These are phyloP conservation scores for Enteromius afrohamiltoni DNA, from an alignment of 2,797 vertebrate species.

Conservation along the genomic window DNA sequence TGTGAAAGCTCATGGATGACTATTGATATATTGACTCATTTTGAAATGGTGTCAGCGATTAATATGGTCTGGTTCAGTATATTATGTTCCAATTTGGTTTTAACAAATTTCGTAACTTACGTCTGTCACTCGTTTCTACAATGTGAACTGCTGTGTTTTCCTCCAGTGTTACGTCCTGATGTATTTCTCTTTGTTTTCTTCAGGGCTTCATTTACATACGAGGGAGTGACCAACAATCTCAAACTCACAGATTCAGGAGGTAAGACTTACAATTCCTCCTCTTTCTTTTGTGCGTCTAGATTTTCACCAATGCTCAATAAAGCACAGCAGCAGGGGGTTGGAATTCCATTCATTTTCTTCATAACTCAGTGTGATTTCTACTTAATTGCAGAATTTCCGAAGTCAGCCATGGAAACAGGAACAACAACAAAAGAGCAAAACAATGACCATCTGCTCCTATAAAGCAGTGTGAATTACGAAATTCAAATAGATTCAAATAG, in stretches of 20 bases:
- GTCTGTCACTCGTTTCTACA: background rate
- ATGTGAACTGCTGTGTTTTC: background rate
- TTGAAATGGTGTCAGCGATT: background rate
- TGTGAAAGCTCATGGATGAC: background rate
- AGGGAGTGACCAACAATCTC: conserved; percentile 80
- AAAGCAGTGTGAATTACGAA: background rate
- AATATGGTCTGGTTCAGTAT: background rate
- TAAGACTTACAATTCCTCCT: conserved; percentile 58
- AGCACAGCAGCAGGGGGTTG: background rate
- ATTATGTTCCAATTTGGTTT: background rate
- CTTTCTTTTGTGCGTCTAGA: background rate
- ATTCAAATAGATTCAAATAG: background rate
- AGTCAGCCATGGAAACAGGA: background rate
- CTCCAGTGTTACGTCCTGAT: conserved; percentile 5
- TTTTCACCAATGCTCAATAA: background rate
- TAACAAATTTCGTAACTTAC: background rate
- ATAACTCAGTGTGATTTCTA: background rate
- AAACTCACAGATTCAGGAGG: conserved; percentile 84
- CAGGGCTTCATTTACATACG: conserved; percentile 83
- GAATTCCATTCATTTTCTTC: background rate
- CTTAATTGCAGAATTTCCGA: background rate
- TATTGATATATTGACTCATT: conserved; percentile 51
- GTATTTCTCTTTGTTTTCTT: conserved; percentile 56
- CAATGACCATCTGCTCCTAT: background rate
- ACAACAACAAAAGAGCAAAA: background rate